A percentile compares a stretch with the other conserved stretches of the same genome.
Conservation (phyloP, 2,797 vertebrate species). For the Sebastiscus tertius region DNA sequence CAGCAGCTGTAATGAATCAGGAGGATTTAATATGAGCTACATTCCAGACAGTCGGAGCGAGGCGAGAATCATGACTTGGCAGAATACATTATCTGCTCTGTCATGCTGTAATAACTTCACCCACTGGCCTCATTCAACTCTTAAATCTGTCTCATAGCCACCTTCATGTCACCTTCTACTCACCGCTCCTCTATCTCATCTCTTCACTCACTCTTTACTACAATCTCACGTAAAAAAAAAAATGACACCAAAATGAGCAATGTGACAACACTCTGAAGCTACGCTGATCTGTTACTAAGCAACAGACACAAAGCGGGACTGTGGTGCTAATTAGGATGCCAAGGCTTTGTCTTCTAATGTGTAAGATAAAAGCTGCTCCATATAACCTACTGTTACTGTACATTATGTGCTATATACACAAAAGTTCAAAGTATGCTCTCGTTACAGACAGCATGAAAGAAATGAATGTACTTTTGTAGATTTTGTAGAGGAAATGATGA, state of each 20-base stretch:
- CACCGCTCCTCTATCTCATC: not conserved
- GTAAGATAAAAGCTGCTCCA: conserved; percentile 9
- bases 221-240: not conserved
- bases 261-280: conserved; percentile 15
- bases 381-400: not conserved
- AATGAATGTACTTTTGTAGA: not conserved
- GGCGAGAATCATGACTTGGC: conserved; percentile 48
- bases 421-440: not conserved
- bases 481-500: not conserved
- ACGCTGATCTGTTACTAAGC: conserved; percentile 59
- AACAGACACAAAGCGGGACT: conserved; percentile 48
- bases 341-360: conserved; percentile 40
- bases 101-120: conserved; percentile 42
- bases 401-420: not conserved
- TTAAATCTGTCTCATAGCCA: conserved; percentile 17
- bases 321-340: conserved; percentile 31
- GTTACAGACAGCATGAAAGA: not conserved
- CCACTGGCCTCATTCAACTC: conserved; percentile 18
- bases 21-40: conserved; percentile 30
- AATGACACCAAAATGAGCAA: conserved; percentile 43
- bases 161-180: not conserved
- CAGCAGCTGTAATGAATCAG: conserved; percentile 30
- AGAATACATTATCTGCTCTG: conserved; percentile 42
- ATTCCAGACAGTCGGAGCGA: conserved; percentile 18
- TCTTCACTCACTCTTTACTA: not conserved